Evolutionary conservation across 2,888 invertebrate genomes (phyloP), one percentile per base, ranked within the genome.

Genomic region (Hyposoter dolosus): DNA sequence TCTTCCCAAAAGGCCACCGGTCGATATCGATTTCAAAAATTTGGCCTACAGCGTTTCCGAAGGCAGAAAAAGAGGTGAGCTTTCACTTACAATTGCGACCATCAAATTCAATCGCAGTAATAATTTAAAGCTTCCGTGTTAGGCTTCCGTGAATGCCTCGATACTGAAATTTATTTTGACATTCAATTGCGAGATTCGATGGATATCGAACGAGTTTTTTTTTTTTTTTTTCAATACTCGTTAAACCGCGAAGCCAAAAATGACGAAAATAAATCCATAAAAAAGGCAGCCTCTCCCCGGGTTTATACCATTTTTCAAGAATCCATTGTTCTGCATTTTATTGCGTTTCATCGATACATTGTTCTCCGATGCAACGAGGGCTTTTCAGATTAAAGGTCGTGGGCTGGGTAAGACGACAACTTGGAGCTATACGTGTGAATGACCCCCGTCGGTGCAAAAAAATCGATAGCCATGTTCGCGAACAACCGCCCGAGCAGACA

Each of bases 11-110:
- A 95, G 98, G 87, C 98, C 98, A 63, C 97, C 98, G 35, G 98
- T 98, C 81, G 98, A 98, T 94, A 97, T 99, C 89, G 97, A 98
- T 94, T 99, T 98, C 95, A 96, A 96, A 87, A 97, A 98, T 92
- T 95, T 99, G 86, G 97, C 97, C 71, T 99, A 98, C 95, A 97
- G 98, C 19, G 98, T 99, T 77, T 97, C 98, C 72, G 98, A 98
- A 91, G 97, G 98, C 23, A 95, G 97, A 88, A 96, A 96, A 93
- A 95, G 97, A 88, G 98, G 94, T 94, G 88, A 87, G 90, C 88
- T 79, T 68, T 56, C 12, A n/a, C 10, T 74, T 74, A 74, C 74
- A 74, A n/a, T 74, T 40, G 35, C 1, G 3, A 53, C 15, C 40
- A 17, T 9, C 23, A 23, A 10, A 23, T 56, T 23, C 12, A 4